A percentile compares a stretch with the other conserved stretches of the same genome.
Conservation (phyloP, 2,797 vertebrate genomes). For the Ctenosaura bakeri region DNA sequence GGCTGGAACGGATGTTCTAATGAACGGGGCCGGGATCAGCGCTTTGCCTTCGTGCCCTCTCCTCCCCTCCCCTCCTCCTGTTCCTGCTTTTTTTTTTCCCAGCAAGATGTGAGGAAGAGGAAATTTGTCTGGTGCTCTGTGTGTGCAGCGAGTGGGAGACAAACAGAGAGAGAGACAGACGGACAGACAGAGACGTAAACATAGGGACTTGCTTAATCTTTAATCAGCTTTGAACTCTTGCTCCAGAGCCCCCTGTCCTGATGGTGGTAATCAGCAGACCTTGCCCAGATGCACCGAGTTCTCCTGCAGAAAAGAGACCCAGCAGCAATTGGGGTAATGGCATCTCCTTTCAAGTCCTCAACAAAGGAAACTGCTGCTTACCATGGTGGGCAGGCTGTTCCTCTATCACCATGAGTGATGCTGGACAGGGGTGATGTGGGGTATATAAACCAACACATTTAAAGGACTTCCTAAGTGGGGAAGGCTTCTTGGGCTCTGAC, state of each 20-base stretch:
- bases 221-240: slow-evolving; percentile 49
- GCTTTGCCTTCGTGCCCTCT: slow-evolving; percentile 3
- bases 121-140: neutral
- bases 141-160: neutral
- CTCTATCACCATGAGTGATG: neutral
- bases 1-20: slow-evolving; percentile 29
- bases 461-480: neutral
- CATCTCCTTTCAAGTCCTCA: neutral
- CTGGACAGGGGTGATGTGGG: neutral
- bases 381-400: too few species aligned
- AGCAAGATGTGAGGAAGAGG: neutral
- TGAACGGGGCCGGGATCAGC: slow-evolving; percentile 38
- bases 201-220: slow-evolving; percentile 47
- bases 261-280: neutral
- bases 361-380: neutral
- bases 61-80: neutral
- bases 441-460: neutral
- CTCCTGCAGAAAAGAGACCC: neutral
- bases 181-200: neutral
- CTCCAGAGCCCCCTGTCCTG: slow-evolving; percentile 43
- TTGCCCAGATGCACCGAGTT: neutral
- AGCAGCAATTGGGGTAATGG: too few species aligned
- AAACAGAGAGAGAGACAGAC: neutral
- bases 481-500: neutral
- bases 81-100: neutral